phyloP scores from a whole-genome alignment of 1,140 invertebrate species.

The Adelges cooleyi region DNA sequence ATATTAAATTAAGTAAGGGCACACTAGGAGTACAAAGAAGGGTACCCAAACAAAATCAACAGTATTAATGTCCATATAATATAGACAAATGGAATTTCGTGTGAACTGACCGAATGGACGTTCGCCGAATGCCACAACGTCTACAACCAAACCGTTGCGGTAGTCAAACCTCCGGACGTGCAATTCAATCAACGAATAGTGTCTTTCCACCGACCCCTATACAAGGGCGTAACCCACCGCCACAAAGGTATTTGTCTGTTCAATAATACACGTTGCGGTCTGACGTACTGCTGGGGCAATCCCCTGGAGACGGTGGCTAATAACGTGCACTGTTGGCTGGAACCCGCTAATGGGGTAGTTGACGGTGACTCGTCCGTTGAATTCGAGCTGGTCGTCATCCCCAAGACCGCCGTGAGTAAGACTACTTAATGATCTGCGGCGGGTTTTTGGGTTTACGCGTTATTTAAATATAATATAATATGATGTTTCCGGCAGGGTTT shows the following conservation, averaged over 20 bases:
- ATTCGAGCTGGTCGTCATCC: neutral
- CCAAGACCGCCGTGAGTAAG: neutral
- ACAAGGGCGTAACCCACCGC: neutral
- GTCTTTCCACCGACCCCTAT: neutral
- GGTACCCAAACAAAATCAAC: no score
- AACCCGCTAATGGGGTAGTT: neutral
- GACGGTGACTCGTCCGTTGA: neutral
- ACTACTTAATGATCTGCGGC: no score
- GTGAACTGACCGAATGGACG: constrained; percentile 1
- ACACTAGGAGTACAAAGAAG: no score
- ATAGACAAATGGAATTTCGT: neutral
- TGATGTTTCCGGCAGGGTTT: no score
- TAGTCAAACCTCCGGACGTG: neutral
- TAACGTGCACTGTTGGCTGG: neutral
- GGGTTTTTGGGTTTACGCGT: no score
- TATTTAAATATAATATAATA: no score
- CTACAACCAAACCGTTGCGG: neutral
- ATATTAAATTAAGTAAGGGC: no score
- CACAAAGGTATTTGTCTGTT: neutral
- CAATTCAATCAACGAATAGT: neutral
- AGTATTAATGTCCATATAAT: neutral
- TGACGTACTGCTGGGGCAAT: neutral
- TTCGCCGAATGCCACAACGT: neutral
- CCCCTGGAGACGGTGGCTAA: neutral
- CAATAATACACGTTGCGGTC: neutral